Evolutionary conservation across 2,113 vertebrate genomes (phyloP).

Genomic region (Hippopotamus amphibius): DNA sequence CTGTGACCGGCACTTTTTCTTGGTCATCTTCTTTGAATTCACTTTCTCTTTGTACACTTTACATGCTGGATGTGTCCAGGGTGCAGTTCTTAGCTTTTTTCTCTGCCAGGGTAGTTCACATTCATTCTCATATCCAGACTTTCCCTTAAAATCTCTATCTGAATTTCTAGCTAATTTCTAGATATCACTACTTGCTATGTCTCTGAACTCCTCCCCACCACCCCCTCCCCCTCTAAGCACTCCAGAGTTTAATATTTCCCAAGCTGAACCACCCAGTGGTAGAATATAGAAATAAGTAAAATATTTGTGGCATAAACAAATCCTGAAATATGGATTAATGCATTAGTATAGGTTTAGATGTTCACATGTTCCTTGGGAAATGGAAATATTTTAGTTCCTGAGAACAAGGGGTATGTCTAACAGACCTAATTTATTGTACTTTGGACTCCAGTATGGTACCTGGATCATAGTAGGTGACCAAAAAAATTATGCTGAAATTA

Average conservation of each 20-base stretch:
- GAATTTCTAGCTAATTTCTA: not conserved
- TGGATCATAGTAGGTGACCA: not conserved
- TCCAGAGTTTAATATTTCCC: not conserved
- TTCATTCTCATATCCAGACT: not conserved
- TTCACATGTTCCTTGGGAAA: not conserved
- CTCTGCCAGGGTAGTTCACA: not conserved
- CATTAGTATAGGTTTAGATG: not conserved
- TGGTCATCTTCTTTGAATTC: not conserved
- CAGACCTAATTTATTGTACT: not conserved
- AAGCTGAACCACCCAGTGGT: not conserved
- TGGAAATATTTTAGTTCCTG: not conserved
- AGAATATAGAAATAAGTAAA: not conserved
- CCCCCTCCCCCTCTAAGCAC: no score
- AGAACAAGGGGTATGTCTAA: not conserved
- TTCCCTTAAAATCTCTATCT: conserved; percentile 31
- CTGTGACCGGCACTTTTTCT: not conserved
- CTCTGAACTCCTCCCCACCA: not conserved
- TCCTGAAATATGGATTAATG: not conserved
- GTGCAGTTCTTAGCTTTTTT: not conserved
- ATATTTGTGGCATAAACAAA: not conserved
- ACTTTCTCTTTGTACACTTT: not conserved
- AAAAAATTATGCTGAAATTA: not conserved
- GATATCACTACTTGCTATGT: not conserved
- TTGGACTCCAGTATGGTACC: not conserved
- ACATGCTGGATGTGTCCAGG: not conserved